Base-by-base conservation (phyloP, 2,888 invertebrate species). In the Xestia rhomboidea region DNA sequence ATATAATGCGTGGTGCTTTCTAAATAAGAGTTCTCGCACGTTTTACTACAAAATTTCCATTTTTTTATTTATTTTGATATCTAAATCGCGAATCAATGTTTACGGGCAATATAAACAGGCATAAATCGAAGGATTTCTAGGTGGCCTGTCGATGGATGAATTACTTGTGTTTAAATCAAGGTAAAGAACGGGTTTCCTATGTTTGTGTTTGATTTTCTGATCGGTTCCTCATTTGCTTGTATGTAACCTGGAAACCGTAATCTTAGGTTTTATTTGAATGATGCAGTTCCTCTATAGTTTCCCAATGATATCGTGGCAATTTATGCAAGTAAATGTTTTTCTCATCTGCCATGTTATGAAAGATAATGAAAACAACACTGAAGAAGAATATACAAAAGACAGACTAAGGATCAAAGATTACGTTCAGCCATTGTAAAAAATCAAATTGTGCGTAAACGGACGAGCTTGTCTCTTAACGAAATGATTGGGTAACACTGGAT, bases 61-160 rank as follows among this genome's bases (percentile, higher is more conserved):
- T 66, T 49, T 74, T 66, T 54, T 72, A 74, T 83, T 77, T 83
- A 62, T 86, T 75, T 85, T 80, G 34, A 64, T 76, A 62, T 74
- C 68, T 64, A 76, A 84, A 68, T 57, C 41, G 62, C 75, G 46
- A 27, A 49, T 73, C 66, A 69, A 76, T 84, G 66, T 81, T 71
- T 54, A 79, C 67, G 60, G 69, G 64, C 13, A 79, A 72, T 74
- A 24, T 79, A 84, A 84, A 84, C 85, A 81, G 18, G 51, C n/a
- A 69, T 76, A 79, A 60, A 83, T 72, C 76, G 64, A 87, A 73
- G 63, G 73, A 82, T 84, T 82, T 82, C 51, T 81, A 66, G 44
- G 54, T 74, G 60, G 30, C 21, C 63, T 41, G 76, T 46, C 49
- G 79, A 71, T 81, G 73, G 77, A 76, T 71, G 83, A 79, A 77